Base-by-base conservation (phyloP, 1,140 invertebrate genomes). In the Atopsyche davidsoni region DNA sequence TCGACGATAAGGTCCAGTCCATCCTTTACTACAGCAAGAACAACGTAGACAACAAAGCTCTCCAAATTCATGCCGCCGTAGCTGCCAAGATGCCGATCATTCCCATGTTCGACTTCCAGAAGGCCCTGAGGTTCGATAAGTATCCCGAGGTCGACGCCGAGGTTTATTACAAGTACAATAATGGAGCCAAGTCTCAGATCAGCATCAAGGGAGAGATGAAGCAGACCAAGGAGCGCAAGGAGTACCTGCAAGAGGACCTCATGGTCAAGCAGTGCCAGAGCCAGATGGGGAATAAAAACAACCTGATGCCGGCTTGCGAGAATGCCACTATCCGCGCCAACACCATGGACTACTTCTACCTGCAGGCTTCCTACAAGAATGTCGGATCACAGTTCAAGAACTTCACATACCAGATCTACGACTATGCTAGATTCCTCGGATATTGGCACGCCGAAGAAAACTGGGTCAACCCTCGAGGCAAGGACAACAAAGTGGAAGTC, bases 221-320 rank as follows among this genome's bases (percentile, higher is more conserved):
- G 19, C 77, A 78, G 58, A 79, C 66, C 31, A 50, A 75, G 10
- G 64, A 74, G 19, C 70, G 75, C 41, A 70, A 65, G 44, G 58
- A 77, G 16, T 65, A 72, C 24, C 58, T 83, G 13, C 57, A 69
- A 25, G 48, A 70, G 3, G 57, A 62, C 4, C 60, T 63, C 0
- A 11, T 64, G 13, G 65, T 64, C 16, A 62, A 75, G 28, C 44
- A 70, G 49, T 83, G 80, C 57, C 19, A 64, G 25, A 34, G 67
- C 28, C 63, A 83, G 58, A 75, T 76, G 57, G 59, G 70, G 31
- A 44, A 71, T 46, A 72, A 72, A 11, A 77, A 80, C 57, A 65
- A 75, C 44, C 70, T 77, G 48, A 64, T 76, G 19, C 60, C 61
- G 1, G 64, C 68, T 51, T 83, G 82, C 59, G 70, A 75, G 32